phyloP scores from a whole-genome alignment of 2,113 vertebrate species.

The Xiphophorus maculatus region DNA sequence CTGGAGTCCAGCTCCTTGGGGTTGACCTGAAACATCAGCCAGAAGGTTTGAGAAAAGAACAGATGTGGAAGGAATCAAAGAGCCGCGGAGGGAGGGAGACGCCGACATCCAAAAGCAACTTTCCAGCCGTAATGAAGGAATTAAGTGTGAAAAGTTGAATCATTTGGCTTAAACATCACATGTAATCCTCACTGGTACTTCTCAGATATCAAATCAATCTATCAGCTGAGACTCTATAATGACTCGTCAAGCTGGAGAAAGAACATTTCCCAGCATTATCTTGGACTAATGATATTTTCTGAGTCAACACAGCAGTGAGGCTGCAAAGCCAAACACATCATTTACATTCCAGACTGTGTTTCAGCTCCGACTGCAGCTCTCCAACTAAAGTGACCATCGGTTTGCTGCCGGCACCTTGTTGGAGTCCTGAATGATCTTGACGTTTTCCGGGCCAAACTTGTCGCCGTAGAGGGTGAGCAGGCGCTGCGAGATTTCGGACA shows the following conservation, averaged over 20 bases:
- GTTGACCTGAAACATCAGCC: slow-evolving; percentile 82
- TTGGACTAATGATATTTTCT: background rate
- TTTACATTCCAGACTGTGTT: slow-evolving; percentile 6
- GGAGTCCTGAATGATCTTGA: slow-evolving; percentile 96
- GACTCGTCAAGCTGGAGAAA: too few relatives aligned
- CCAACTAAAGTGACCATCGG: background rate
- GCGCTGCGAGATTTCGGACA: slow-evolving; percentile 94
- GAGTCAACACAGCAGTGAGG: slow-evolving; percentile 8
- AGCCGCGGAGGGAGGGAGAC: background rate
- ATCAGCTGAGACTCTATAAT: too few relatives aligned
- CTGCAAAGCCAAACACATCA: background rate
- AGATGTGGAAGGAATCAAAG: background rate
- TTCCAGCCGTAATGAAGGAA: too few relatives aligned
- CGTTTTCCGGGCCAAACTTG: slow-evolving; percentile 92
- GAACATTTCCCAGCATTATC: slow-evolving; percentile 4
- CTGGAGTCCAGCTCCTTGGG: slow-evolving; percentile 92
- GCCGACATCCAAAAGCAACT: background rate
- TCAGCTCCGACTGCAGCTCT: background rate
- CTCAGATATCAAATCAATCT: too few relatives aligned
- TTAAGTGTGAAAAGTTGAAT: too few relatives aligned
- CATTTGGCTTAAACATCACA: too few relatives aligned
- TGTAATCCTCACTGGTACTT: too few relatives aligned
- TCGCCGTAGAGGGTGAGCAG: slow-evolving; percentile 92
- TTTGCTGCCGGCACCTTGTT: slow-evolving; percentile 83
- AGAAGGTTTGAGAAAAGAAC: background rate